These are phyloP conservation scores for Equus przewalskii DNA, from an alignment of 2,113 vertebrate genomes.

Conservation along the genomic window DNA sequence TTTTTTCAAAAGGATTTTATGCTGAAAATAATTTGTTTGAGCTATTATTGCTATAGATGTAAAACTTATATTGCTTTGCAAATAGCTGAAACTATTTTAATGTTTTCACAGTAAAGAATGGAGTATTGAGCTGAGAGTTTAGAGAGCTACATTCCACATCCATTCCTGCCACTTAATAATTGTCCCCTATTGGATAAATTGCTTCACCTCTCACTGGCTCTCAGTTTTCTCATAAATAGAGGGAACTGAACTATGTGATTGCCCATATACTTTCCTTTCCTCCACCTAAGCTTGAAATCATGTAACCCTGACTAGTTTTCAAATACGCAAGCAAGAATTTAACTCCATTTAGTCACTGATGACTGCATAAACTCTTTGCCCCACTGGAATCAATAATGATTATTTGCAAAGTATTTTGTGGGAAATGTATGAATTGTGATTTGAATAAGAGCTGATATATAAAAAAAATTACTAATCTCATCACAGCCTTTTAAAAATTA, in stretches of 20 bases:
- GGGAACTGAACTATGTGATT: background rate
- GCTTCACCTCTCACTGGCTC: background rate
- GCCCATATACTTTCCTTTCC: background rate
- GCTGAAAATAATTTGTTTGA: background rate
- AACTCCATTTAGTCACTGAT: background rate
- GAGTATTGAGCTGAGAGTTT: background rate
- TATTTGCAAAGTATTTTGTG: background rate
- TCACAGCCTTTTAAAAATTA: background rate
- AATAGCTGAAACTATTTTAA: background rate
- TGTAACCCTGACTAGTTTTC: background rate
- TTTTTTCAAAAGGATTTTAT: background rate
- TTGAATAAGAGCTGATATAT: background rate
- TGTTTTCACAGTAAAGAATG: background rate
- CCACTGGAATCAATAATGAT: background rate
- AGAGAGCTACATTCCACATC: background rate
- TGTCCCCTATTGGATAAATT: background rate
- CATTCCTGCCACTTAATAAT: background rate
- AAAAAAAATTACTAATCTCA: background rate
- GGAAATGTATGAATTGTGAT: background rate
- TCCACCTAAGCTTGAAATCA: background rate
- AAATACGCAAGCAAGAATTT: background rate
- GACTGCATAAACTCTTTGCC: background rate
- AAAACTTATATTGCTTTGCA: background rate
- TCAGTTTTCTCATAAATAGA: background rate
- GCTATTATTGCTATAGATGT: background rate